Conservation (phyloP, 2,113 vertebrate species). For the Alligator sinensis region DNA sequence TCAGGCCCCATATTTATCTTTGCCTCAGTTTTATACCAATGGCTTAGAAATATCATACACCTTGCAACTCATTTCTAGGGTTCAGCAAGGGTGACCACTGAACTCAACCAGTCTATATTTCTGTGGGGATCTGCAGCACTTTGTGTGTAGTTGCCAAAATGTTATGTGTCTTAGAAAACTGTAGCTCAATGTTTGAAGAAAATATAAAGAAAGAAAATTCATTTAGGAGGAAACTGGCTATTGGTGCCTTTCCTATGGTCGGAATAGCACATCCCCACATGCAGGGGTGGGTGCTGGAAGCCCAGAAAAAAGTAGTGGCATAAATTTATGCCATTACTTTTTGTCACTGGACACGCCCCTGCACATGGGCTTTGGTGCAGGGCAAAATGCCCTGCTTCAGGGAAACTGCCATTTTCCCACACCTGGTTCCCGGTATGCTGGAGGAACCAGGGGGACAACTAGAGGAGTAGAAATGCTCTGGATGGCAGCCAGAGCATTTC, state of each 20-base stretch:
- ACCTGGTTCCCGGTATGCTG: too few species aligned
- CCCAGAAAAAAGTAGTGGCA: too few species aligned
- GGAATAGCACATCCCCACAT: background rate
- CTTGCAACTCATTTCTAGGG: background rate
- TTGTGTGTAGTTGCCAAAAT: fast-evolving
- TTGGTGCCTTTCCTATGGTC: background rate
- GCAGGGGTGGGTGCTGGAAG: too few species aligned
- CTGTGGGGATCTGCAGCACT: fast-evolving
- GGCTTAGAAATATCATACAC: background rate
- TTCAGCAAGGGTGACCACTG: fast-evolving
- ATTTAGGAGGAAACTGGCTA: background rate
- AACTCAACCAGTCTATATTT: fast-evolving
- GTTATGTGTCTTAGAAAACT: background rate
- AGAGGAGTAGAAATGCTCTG: too few species aligned
- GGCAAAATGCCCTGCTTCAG: too few species aligned
- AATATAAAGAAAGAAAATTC: background rate
- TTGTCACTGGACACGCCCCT: too few species aligned
- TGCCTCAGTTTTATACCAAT: background rate
- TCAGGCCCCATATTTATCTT: background rate
- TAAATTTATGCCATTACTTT: too few species aligned
- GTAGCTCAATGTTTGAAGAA: background rate
- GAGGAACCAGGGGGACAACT: too few species aligned
- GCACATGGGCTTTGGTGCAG: too few species aligned
- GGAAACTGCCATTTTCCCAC: too few species aligned
- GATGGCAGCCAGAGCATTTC: too few species aligned